Conservation (phyloP, 1,140 invertebrate species). For the Venturia canescens region DNA sequence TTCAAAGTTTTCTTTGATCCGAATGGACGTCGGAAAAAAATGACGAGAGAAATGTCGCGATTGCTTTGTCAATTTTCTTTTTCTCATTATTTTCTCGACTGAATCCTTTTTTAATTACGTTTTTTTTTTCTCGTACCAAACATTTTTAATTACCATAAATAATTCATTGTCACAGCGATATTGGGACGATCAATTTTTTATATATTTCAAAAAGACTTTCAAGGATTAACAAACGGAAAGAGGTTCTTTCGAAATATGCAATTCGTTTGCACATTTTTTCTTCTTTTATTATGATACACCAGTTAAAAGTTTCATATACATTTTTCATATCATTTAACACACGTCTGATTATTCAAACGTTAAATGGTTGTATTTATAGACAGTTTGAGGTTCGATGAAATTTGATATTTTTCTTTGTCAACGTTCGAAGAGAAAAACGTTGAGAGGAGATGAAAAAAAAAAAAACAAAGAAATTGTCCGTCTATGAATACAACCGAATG, state of each 20-base stretch:
- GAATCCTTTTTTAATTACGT: no score
- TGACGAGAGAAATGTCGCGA: no score
- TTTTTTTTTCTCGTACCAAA: no score
- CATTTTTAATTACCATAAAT: no score
- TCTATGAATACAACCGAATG: constrained; percentile 31
- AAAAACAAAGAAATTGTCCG: neutral
- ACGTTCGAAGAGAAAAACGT: constrained; percentile 6
- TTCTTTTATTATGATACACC: constrained; percentile 37
- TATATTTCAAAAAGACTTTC: neutral
- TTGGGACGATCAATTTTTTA: no score
- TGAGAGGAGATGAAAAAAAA: neutral
- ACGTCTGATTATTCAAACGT: neutral
- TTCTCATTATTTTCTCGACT: no score
- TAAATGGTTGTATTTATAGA: constrained; percentile 33
- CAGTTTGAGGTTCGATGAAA: constrained; percentile 29
- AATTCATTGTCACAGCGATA: no score
- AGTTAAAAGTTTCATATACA: constrained; percentile 20
- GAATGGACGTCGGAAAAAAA: no score
- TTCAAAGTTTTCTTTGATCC: no score
- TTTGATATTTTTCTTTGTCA: neutral
- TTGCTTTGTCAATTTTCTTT: no score
- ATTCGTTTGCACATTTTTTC: constrained; percentile 1
- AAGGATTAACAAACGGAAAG: neutral
- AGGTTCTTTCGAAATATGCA: neutral
- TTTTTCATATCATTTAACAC: constrained; percentile 12